phyloP scores from a whole-genome alignment of 2,113 vertebrate genomes.

The Megaceryle maxima region DNA sequence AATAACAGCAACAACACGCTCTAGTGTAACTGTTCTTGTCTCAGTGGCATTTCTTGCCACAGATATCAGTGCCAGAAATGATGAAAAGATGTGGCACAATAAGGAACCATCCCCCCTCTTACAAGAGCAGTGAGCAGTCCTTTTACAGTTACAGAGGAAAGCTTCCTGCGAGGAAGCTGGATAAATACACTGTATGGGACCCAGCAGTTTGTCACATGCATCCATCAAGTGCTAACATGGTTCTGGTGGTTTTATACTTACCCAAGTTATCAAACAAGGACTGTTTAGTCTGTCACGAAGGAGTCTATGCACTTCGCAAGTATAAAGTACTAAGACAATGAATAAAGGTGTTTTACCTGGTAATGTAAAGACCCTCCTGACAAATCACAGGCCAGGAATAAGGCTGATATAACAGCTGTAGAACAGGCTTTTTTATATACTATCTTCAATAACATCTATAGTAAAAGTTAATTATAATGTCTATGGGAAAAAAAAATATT shows the following conservation, averaged over 20 bases:
- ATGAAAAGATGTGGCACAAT: neutral
- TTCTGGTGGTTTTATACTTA: neutral
- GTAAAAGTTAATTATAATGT: neutral
- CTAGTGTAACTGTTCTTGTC: neutral
- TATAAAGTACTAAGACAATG: neutral
- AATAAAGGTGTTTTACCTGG: neutral
- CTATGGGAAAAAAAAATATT: neutral
- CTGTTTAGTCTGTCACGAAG: neutral
- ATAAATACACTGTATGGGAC: neutral
- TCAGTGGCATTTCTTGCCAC: constrained; percentile 15
- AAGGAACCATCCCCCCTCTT: neutral
- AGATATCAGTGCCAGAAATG: neutral
- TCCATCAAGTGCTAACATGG: constrained; percentile 2
- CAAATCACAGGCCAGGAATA: neutral
- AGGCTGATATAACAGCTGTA: neutral
- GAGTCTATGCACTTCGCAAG: neutral
- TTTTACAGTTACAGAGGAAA: neutral
- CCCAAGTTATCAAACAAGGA: neutral
- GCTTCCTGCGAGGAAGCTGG: neutral
- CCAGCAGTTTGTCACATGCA: neutral
- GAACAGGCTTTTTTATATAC: neutral
- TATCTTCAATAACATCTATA: neutral
- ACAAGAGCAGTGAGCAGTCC: neutral
- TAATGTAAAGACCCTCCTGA: neutral
- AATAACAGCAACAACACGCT: neutral